phyloP scores from a whole-genome alignment of 2,888 invertebrate genomes.

The Stratiomys singularior region DNA sequence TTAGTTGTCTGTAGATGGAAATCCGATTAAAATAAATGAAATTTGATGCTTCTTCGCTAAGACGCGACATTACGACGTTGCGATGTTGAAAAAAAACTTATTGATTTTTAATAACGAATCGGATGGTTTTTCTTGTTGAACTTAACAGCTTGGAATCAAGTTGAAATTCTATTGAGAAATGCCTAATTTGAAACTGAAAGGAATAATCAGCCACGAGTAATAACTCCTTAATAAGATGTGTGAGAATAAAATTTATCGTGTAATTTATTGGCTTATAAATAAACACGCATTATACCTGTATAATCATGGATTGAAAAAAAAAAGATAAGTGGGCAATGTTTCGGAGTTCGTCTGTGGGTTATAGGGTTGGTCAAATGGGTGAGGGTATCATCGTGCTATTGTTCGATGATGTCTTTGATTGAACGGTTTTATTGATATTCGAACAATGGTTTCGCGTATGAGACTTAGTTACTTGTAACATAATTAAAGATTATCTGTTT shows the following conservation, averaged over 20 bases:
- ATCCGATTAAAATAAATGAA: neutral
- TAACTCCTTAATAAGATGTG: conserved; percentile 28
- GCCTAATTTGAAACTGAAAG: neutral
- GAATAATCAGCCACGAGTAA: neutral
- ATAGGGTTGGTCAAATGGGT: neutral
- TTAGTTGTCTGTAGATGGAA: neutral
- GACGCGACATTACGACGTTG: too few species aligned
- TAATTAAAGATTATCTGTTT: too few species aligned
- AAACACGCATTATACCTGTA: conserved; percentile 52
- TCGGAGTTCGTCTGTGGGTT: neutral
- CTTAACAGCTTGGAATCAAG: too few species aligned
- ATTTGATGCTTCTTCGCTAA: neutral
- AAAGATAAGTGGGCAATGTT: neutral
- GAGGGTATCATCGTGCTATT: too few species aligned
- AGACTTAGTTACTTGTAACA: too few species aligned
- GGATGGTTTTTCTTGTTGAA: neutral
- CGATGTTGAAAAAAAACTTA: neutral
- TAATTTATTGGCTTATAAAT: conserved; percentile 55
- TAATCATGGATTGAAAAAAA: neutral
- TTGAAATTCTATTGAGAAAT: neutral
- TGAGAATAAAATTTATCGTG: conserved; percentile 50
- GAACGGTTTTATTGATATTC: too few species aligned
- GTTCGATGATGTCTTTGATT: too few species aligned
- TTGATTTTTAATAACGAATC: conserved; percentile 2
- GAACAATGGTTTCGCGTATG: too few species aligned